Percentiles rank a stretch among this genome's conserved stretches.
phyloP scores from a whole-genome alignment of 2,888 invertebrate species.

The Metalampra italica region DNA sequence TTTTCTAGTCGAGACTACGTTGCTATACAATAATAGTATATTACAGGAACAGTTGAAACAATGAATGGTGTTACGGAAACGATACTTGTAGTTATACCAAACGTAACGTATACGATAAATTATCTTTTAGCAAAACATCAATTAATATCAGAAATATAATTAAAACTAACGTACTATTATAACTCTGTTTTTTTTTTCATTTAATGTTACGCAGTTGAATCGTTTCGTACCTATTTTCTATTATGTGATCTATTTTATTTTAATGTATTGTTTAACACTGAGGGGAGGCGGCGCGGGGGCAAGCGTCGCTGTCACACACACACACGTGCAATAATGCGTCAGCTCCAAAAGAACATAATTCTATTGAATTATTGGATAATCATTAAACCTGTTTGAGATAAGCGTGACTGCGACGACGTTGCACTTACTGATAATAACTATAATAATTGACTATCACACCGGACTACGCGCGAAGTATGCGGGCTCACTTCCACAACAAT shows the following conservation, averaged over 20 bases:
- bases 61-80: slow-evolving; percentile 32
- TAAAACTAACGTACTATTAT: slow-evolving; percentile 76
- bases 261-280: slow-evolving; percentile 37
- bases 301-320: slow-evolving; percentile 22
- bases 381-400: neutral
- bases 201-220: slow-evolving; percentile 54
- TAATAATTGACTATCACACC: slow-evolving; percentile 69
- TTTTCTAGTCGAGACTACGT: slow-evolving; percentile 3
- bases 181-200: slow-evolving; percentile 57
- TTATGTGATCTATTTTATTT: slow-evolving; percentile 47
- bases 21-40: no score
- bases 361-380: neutral
- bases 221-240: slow-evolving; percentile 64
- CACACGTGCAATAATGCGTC: neutral
- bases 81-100: slow-evolving; percentile 26
- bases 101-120: slow-evolving; percentile 70
- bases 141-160: slow-evolving; percentile 76
- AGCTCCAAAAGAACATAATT: no score
- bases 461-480: slow-evolving; percentile 3
- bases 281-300: slow-evolving; percentile 48
- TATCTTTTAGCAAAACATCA: slow-evolving; percentile 75
- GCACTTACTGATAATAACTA: slow-evolving; percentile 40
- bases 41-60: slow-evolving; percentile 39
- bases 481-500: no score
- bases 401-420: slow-evolving; percentile 38